Base-by-base conservation (phyloP, 2,888 invertebrate species). In the Punctoribates punctum region DNA sequence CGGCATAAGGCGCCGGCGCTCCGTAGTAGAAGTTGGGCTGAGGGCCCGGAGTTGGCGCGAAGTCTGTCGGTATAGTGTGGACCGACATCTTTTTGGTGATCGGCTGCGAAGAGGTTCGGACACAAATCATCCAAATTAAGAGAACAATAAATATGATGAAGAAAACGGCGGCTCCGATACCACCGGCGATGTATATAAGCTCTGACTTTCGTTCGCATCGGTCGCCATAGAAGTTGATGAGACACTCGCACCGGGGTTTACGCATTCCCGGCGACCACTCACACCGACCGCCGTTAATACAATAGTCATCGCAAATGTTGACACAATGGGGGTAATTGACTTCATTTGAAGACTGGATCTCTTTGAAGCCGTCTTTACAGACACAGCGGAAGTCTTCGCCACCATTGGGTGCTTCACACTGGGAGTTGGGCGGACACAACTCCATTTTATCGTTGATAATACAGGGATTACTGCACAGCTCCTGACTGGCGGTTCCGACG, bases 21-120 rank as follows among this genome's bases (percentile, higher is more conserved):
- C 95, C 95, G 83, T 95, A 95, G 84, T 95, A 95, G 89, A 95
- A 95, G 87, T 95, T 95, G 42, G 94, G 94, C 87, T 94, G 94
- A 1, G 94, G 94, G 62, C 94, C 94, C 81, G 93, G 73, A 25
- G 75, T 73, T 42, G 77, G 77, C n/a, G 62, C 77, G 20, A 74
- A 77, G 23, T 77, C 77, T 20, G 73, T 62, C 72, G 80, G 81
- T 60, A 92, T 91, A 38, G 93, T 92, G 79, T 93, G 93, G 23
- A 92, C 91, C 25, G 93, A 86, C 82, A 94, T 90, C 85, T 94
- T 94, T 88, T 94, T 94, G 81, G 94, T 93, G 27, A 74, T 29
- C 8, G 74, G 70, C 0, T 74, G 73, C 8, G 77, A 57, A 27
- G 73, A 57, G 1, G 78, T 77, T 90, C 92, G 90, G 77, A 93